Conservation (phyloP, 2,888 invertebrate species). For the Pseudococcus jackbeardsleyi region DNA sequence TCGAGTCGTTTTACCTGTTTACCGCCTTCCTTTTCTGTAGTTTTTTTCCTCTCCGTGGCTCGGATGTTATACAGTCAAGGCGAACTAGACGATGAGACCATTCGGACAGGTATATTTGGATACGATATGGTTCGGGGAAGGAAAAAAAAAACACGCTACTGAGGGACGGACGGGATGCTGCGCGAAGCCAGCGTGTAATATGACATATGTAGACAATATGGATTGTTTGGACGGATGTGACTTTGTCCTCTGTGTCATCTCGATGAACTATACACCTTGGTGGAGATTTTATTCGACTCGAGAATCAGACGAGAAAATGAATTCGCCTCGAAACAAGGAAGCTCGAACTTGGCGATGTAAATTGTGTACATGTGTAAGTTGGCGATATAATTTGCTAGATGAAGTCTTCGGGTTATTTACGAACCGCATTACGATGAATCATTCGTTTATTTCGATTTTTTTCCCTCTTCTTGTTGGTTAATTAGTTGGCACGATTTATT, state of each 20-base stretch:
- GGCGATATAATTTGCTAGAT: background rate
- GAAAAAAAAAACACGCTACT: background rate
- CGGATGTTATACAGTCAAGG: slow-evolving; percentile 58
- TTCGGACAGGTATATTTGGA: slow-evolving; percentile 32
- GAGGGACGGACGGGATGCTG: background rate
- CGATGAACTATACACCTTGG: background rate
- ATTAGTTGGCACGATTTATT: slow-evolving; percentile 36
- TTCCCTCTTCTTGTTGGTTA: background rate
- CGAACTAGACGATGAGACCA: slow-evolving; percentile 54
- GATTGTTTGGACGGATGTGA: background rate
- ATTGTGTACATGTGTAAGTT: background rate
- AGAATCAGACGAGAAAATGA: background rate
- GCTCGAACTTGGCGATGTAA: background rate
- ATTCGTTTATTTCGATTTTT: background rate
- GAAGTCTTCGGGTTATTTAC: background rate
- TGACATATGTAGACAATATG: background rate
- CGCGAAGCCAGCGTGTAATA: background rate
- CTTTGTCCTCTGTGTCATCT: background rate
- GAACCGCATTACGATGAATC: slow-evolving; percentile 2
- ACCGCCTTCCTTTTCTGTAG: slow-evolving; percentile 34
- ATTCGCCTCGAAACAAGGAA: background rate
- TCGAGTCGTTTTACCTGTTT: slow-evolving; percentile 62
- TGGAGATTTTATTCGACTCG: no score
- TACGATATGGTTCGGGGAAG: background rate
- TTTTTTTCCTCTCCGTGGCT: slow-evolving; percentile 9